Evolutionary conservation across 2,797 vertebrate species (phyloP).

Genomic region (Bradypodion ventrale): DNA sequence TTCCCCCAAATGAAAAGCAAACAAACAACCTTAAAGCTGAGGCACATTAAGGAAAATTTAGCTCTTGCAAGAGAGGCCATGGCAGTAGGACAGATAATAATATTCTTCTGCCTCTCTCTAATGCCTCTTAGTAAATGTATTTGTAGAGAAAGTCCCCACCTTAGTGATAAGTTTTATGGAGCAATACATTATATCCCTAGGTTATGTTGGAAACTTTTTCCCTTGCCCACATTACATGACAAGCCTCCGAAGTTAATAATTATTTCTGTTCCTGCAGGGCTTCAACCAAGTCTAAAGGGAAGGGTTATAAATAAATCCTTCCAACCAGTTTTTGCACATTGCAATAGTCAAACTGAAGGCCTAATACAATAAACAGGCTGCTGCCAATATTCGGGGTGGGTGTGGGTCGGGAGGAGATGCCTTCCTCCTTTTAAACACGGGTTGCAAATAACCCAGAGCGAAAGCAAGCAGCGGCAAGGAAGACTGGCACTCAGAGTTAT

Average conservation of each 20-base stretch:
- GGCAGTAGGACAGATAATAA: background rate
- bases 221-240: background rate
- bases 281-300: background rate
- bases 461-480: conserved; percentile 38
- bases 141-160: background rate
- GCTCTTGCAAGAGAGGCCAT: background rate
- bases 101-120: background rate
- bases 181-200: background rate
- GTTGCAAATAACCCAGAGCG: background rate
- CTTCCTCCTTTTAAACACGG: conserved; percentile 14
- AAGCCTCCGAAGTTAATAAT: conserved; percentile 13
- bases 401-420: no score
- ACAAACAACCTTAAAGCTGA: background rate
- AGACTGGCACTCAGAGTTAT: conserved; percentile 8
- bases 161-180: background rate
- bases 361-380: conserved; percentile 6
- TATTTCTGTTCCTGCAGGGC: background rate
- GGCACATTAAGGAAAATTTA: background rate
- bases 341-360: background rate
- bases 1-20: no score
- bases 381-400: background rate
- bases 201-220: background rate
- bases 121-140: background rate
- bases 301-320: conserved; percentile 5
- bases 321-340: background rate